phyloP scores from a whole-genome alignment of 2,888 invertebrate genomes.

The Lathronympha strigana region DNA sequence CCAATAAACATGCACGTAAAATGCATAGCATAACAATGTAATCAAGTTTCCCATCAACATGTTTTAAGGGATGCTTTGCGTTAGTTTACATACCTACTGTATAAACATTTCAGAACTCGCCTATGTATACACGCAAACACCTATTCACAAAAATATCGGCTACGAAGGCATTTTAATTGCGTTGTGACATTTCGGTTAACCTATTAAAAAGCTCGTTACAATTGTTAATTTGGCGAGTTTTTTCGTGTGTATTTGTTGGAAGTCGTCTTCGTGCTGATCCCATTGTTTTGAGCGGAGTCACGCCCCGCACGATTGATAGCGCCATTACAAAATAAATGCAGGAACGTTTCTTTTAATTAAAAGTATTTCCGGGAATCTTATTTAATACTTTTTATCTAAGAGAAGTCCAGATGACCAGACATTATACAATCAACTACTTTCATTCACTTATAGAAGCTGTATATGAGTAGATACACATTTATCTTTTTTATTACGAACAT shows the following conservation, averaged over 20 bases:
- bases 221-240: slow-evolving; percentile 37
- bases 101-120: background rate
- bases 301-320: slow-evolving; percentile 69
- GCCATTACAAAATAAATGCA: slow-evolving; percentile 61
- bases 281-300: slow-evolving; percentile 80
- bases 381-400: background rate
- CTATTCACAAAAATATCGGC: background rate
- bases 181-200: slow-evolving; percentile 28
- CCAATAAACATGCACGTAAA: background rate
- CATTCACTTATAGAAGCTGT: too few species aligned
- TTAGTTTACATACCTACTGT: background rate
- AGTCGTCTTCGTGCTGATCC: slow-evolving; percentile 70
- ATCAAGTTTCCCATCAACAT: background rate
- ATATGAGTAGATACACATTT: too few species aligned
- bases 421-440: background rate
- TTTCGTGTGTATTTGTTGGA: slow-evolving; percentile 60
- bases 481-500: too few species aligned
- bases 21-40: background rate
- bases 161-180: slow-evolving; percentile 8
- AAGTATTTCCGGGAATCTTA: slow-evolving; percentile 9
- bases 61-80: background rate
- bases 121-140: background rate
- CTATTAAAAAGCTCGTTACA: slow-evolving; percentile 42
- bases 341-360: slow-evolving; percentile 47
- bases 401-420: background rate